These are phyloP conservation scores for Caenorhabditis doughertyi DNA, from an alignment of 2,888 invertebrate species.

Conservation along the genomic window DNA sequence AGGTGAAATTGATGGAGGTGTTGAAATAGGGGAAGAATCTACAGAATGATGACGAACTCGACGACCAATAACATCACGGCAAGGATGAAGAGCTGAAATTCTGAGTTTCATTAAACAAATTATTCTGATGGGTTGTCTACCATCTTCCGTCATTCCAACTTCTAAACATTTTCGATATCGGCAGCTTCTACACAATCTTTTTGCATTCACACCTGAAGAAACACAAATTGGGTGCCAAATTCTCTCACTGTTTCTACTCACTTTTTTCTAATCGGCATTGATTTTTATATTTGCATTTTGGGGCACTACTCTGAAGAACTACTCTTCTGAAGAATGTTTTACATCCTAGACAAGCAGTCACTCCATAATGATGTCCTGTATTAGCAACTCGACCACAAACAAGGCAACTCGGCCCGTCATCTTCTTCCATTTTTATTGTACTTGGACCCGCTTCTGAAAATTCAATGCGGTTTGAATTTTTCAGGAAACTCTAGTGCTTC, in stretches of 20 bases:
- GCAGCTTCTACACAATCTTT: constrained; percentile 69
- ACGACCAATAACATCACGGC: constrained; percentile 70
- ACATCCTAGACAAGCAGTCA: constrained; percentile 70
- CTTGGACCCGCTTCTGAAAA: constrained; percentile 31
- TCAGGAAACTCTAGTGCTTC: too few relatives aligned
- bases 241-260: constrained; percentile 12
- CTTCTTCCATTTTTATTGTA: constrained; percentile 25
- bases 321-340: constrained; percentile 71
- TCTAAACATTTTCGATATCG: constrained; percentile 67
- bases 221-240: background rate
- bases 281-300: constrained; percentile 68
- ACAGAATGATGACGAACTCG: constrained; percentile 54
- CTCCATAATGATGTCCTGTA: constrained; percentile 73
- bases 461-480: too few relatives aligned
- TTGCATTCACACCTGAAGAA: constrained; percentile 62
- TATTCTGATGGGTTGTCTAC: too few relatives aligned
- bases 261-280: constrained; percentile 69
- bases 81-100: constrained; percentile 69
- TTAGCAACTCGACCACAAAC: constrained; percentile 71
- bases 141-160: constrained; percentile 72
- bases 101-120: background rate
- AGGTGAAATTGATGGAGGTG: constrained; percentile 53
- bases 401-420: constrained; percentile 56
- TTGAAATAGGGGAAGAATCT: constrained; percentile 59
- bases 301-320: constrained; percentile 62